Evolutionary conservation across 2,113 vertebrate genomes (phyloP).

Genomic region (Corvus moneduloides): DNA sequence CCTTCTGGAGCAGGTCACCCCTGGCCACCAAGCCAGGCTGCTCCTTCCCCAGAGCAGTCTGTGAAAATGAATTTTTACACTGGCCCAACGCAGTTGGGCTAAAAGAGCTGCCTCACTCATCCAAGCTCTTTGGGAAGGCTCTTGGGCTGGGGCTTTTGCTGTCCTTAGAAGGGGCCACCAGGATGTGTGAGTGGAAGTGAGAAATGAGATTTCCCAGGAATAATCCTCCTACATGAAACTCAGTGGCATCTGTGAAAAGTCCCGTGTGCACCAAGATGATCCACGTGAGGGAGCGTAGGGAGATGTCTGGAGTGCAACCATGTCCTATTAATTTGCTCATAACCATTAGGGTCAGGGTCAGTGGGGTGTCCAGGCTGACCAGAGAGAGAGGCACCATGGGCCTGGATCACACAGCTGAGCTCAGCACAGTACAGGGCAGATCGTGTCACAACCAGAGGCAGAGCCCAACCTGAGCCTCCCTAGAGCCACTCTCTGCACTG

Average conservation of each 20-base stretch:
- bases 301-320: not conserved
- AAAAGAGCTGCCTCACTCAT: not conserved
- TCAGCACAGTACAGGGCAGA: fast-evolving
- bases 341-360: not conserved
- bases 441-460: not conserved
- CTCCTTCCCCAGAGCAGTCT: not conserved
- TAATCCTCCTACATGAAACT: not conserved
- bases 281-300: not conserved
- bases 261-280: not conserved
- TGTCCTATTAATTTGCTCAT: not conserved
- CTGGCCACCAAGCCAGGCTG: not conserved
- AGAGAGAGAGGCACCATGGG: not conserved
- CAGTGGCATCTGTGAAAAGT: not conserved
- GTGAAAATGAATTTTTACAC: not conserved
- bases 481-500: not conserved
- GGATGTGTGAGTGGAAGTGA: not conserved
- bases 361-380: not conserved
- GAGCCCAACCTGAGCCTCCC: not conserved
- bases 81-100: not conserved
- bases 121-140: not conserved
- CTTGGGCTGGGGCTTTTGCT: not conserved
- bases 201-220: conserved; percentile 5
- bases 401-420: not conserved
- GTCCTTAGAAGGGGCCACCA: not conserved
- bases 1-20: not conserved